Percentiles rank a stretch among this genome's conserved stretches.
Evolutionary conservation across 2,113 vertebrate species (phyloP).

Genomic region (Aspiorhynchus laticeps): DNA sequence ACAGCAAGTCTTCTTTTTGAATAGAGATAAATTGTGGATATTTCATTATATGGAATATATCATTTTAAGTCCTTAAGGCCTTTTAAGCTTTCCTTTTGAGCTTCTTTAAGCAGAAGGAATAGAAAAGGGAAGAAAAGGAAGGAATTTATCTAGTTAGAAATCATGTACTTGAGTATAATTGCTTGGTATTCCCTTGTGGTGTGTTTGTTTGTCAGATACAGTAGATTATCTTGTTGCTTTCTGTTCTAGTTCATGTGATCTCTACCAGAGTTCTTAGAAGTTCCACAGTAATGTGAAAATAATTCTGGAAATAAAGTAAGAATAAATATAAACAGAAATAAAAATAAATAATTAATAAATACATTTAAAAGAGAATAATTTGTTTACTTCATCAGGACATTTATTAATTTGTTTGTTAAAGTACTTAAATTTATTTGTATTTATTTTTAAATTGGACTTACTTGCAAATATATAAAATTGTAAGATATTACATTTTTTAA

Average conservation of each 20-base stretch:
- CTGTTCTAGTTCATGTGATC: constrained; percentile 22
- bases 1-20: not conserved
- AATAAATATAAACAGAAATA: not conserved
- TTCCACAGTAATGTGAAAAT: not conserved
- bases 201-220: constrained; percentile 34
- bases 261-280: not conserved
- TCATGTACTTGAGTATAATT: constrained; percentile 52
- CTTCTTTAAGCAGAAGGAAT: not conserved
- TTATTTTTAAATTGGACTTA: not conserved
- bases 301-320: not conserved
- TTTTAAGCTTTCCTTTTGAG: not conserved
- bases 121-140: constrained; percentile 54
- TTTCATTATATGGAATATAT: not conserved
- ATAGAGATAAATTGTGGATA: not conserved
- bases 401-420: not conserved
- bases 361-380: not conserved
- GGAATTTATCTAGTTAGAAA: constrained; percentile 46
- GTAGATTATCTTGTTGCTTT: constrained; percentile 31
- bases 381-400: not conserved
- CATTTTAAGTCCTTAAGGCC: not conserved
- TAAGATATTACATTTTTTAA: not conserved
- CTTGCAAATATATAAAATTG: not conserved
- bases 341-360: not conserved
- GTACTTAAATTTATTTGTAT: not conserved
- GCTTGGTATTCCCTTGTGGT: constrained; percentile 35